Conservation (phyloP, 2,113 vertebrate species). For the Percopsis transmontana region DNA sequence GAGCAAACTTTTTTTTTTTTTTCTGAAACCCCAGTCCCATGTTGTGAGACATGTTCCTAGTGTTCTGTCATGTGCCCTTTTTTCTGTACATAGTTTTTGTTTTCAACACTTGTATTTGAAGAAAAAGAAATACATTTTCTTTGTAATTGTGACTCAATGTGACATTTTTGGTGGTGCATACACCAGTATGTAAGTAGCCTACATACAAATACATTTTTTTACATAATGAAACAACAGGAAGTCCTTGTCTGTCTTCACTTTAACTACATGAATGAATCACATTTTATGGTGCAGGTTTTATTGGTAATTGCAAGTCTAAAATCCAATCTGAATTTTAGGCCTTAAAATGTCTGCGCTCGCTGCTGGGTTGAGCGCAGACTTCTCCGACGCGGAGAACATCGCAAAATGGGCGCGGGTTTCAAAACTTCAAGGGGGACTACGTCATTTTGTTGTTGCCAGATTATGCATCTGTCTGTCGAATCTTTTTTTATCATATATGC, state of each 20-base stretch:
- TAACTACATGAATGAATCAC: not conserved
- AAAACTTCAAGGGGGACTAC: too few relatives aligned
- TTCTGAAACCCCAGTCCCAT: constrained; percentile 44
- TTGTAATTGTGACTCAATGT: constrained; percentile 73
- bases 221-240: constrained; percentile 55
- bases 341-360: too few relatives aligned
- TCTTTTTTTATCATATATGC: too few relatives aligned
- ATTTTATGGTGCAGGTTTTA: not conserved
- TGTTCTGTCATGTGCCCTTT: constrained; percentile 64
- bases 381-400: too few relatives aligned
- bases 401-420: too few relatives aligned
- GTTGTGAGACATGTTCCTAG: constrained; percentile 66
- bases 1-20: constrained; percentile 34
- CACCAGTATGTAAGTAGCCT: constrained; percentile 79
- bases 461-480: too few relatives aligned
- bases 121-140: constrained; percentile 61
- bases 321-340: too few relatives aligned
- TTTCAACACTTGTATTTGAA: constrained; percentile 72
- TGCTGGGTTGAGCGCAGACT: too few relatives aligned
- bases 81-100: constrained; percentile 77
- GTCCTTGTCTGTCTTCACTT: constrained; percentile 41
- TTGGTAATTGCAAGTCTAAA: not conserved
- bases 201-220: constrained; percentile 81
- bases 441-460: too few relatives aligned
- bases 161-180: constrained; percentile 74